phyloP scores from a whole-genome alignment of 1,140 invertebrate species.

The Pachyrhynchus sulphureomaculatus region DNA sequence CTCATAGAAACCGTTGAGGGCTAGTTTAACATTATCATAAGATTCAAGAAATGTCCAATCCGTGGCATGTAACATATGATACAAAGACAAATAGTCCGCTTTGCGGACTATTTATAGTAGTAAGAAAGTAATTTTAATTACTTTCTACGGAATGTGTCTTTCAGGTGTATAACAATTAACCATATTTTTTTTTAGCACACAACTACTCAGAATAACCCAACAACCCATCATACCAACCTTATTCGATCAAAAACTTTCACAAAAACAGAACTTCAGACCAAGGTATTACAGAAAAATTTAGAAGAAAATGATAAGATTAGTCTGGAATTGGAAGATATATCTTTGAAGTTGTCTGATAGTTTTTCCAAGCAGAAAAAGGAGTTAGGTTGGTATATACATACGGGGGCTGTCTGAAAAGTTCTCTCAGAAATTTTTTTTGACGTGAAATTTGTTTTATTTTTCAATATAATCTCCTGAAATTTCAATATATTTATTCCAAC shows the following conservation, averaged over 20 bases:
- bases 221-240: conserved; percentile 14
- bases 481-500: too few relatives aligned
- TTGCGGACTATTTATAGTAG: too few relatives aligned
- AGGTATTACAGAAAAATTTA: conserved; percentile 52
- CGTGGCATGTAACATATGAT: too few relatives aligned
- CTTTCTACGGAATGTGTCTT: too few relatives aligned
- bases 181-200: conserved; percentile 12
- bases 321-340: conserved; percentile 75
- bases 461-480: too few relatives aligned
- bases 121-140: neutral
- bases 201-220: conserved; percentile 42
- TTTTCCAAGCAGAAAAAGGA: conserved; percentile 67
- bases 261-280: conserved; percentile 59
- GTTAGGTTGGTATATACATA: conserved; percentile 54
- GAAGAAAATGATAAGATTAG: conserved; percentile 56
- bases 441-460: too few relatives aligned
- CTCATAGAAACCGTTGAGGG: too few relatives aligned
- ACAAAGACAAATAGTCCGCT: too few relatives aligned
- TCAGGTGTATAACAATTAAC: too few relatives aligned
- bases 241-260: conserved; percentile 65
- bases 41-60: too few relatives aligned
- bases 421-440: neutral
- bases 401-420: neutral
- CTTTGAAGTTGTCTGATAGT: conserved; percentile 67
- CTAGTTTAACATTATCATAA: too few relatives aligned